Conservation (phyloP, 2,888 invertebrate genomes). For the Lagria hirta region DNA sequence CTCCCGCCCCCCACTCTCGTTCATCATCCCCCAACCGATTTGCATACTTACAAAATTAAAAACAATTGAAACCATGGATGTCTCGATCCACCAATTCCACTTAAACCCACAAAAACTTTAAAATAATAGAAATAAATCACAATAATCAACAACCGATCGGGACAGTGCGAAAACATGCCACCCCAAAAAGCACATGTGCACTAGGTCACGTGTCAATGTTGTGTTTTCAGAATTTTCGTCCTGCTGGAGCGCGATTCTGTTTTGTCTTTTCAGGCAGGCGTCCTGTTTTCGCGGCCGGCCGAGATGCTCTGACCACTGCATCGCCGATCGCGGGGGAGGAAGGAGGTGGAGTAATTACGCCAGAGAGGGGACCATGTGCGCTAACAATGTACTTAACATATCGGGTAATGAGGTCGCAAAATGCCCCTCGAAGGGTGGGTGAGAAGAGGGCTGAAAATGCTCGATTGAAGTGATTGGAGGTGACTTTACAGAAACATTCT, state of each 20-base stretch:
- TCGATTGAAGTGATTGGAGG: too few species aligned
- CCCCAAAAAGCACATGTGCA: conserved; percentile 20
- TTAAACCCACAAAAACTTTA: neutral
- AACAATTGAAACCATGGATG: conserved; percentile 9
- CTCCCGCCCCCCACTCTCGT: conserved; percentile 5
- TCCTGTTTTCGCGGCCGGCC: conserved; percentile 53
- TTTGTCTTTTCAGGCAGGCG: too few species aligned
- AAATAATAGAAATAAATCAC: conserved; percentile 5
- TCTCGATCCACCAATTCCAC: too few species aligned
- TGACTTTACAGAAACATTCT: too few species aligned
- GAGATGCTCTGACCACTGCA: conserved; percentile 54
- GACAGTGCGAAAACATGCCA: conserved; percentile 3
- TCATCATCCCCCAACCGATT: neutral
- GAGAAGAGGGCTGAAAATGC: too few species aligned
- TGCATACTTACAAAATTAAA: conserved; percentile 13
- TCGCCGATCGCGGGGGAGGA: conserved; percentile 56
- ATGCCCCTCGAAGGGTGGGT: too few species aligned
- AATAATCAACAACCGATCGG: conserved; percentile 4
- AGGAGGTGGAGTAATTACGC: conserved; percentile 49
- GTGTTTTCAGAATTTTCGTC: conserved; percentile 38
- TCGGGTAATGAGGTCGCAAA: conserved; percentile 45
- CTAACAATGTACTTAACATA: conserved; percentile 53
- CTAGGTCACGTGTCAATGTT: conserved; percentile 38
- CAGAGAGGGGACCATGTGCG: conserved; percentile 47
- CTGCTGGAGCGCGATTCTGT: conserved; percentile 41